phyloP scores from a whole-genome alignment of 2,113 vertebrate species.

The Trichechus manatus region DNA sequence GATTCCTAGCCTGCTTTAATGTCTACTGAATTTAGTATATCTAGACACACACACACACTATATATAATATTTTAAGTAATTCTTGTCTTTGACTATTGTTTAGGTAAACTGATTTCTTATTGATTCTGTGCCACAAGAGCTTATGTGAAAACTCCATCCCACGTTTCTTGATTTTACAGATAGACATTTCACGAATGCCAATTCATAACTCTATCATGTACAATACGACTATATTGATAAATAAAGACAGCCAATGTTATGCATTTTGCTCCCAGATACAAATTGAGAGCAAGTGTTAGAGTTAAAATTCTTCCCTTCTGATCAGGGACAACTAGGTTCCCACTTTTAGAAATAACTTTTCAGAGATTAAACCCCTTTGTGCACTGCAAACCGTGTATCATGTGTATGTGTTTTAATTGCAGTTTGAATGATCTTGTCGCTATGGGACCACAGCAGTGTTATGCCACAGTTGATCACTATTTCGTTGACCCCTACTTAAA shows the following conservation, averaged over 20 bases:
- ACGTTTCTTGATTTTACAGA: not conserved
- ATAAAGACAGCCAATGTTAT: not conserved
- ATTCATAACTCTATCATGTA: rapidly evolving
- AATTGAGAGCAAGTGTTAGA: not conserved
- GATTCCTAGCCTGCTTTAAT: not conserved
- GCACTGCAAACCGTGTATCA: not conserved
- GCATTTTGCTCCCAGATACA: not conserved
- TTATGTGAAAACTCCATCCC: not conserved
- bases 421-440: constrained; percentile 96
- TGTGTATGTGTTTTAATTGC: constrained; percentile 58
- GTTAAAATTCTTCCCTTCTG: not conserved
- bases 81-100: not conserved
- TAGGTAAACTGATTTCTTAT: not conserved
- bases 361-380: not conserved
- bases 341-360: not conserved
- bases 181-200: not conserved
- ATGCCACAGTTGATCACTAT: constrained; percentile 96
- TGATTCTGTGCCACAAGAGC: not conserved
- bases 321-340: not conserved
- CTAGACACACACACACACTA: not conserved
- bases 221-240: not conserved
- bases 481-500: constrained; percentile 84
- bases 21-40: not conserved
- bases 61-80: not conserved
- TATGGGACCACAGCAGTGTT: constrained; percentile 93